Evolutionary conservation across 1,140 invertebrate genomes (phyloP), one percentile per base, ranked within the genome.

Genomic region (Temnothorax nylanderi): DNA sequence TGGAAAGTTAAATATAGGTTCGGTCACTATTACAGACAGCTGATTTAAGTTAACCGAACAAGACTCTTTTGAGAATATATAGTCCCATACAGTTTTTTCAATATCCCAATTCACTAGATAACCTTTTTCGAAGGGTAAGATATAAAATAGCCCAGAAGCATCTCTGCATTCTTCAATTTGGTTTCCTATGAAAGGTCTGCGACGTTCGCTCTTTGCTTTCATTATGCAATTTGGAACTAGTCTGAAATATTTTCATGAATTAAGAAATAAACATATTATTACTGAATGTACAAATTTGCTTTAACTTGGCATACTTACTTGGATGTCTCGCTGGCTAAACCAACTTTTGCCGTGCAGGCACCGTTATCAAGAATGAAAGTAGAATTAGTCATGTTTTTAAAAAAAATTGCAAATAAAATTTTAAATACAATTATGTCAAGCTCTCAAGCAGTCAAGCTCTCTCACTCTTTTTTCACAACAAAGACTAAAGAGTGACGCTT

Each of bases 131-230:
- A 98, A 99, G 0, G 99, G 98, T n/a, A 99, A 95, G 54, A 99
- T 97, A n/a, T n/a, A 99, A 95, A 97, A 99, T 0, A 99, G 94
- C 2, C 98, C 98, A 0, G 99, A 99, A 4, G 98, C 97, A 94
- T 99, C 99, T 67, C 99, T 96, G 93, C 99, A 99, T 89, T 99
- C 99, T 85, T 99, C 98, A 32, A 99, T 97, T 95, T 98, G 98
- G 94, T 98, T 97, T 0, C 98, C 99, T 64, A 99, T 97, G 94
- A 99, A 99, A 1, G 98, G 97, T 80, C 99, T 96, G 1, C 99
- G 97, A 74, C 98, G 95, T 94, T 99, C 99, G 91, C 98, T 99
- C 95, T 99, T 99, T 0, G 99, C 98, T 96, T 99, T 99, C 96
- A 99, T 99, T 49, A 99, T 98, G 92, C 98, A 99, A 95, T 99